Conservation (phyloP, 1,140 invertebrate genomes). For the Pinna nobilis region DNA sequence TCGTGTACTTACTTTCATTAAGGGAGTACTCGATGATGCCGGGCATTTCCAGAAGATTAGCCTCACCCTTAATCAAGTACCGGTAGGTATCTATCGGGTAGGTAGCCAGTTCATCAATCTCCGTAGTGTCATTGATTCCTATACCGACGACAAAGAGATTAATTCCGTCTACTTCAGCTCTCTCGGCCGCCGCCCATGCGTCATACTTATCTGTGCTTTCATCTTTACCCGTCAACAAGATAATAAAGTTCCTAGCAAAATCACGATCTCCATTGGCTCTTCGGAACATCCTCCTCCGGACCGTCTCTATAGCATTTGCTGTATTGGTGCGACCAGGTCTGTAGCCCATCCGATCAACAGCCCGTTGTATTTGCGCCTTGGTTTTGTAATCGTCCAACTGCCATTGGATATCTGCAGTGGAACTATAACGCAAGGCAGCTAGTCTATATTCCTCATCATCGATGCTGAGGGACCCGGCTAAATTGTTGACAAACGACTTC, state of each 20-base stretch:
- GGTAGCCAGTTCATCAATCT: constrained; percentile 58
- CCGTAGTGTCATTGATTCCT: constrained; percentile 49
- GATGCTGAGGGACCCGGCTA: constrained; percentile 57
- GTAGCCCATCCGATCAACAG: constrained; percentile 42
- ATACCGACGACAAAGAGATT: constrained; percentile 63
- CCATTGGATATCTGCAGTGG: constrained; percentile 52
- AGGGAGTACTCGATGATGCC: constrained; percentile 10
- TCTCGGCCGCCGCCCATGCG: constrained; percentile 48
- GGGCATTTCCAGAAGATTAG: constrained; percentile 24
- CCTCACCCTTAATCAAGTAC: constrained; percentile 24
- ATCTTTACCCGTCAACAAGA: constrained; percentile 63
- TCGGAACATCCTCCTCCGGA: constrained; percentile 60
- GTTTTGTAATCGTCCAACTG: constrained; percentile 60
- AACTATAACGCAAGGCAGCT: constrained; percentile 63
- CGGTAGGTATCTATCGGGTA: constrained; percentile 49
- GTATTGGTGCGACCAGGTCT: constrained; percentile 52
- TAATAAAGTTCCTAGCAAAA: constrained; percentile 60
- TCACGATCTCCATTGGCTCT: constrained; percentile 62
- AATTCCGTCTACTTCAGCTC: constrained; percentile 49
- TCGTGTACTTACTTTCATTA: constrained; percentile 18
- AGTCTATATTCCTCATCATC: constrained; percentile 59
- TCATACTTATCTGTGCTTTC: constrained; percentile 43
- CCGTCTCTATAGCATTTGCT: constrained; percentile 59
- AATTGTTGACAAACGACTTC: constrained; percentile 51
- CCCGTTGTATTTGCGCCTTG: constrained; percentile 43